Conservation (phyloP, 2,888 invertebrate species). For the Ethmia dodecea region DNA sequence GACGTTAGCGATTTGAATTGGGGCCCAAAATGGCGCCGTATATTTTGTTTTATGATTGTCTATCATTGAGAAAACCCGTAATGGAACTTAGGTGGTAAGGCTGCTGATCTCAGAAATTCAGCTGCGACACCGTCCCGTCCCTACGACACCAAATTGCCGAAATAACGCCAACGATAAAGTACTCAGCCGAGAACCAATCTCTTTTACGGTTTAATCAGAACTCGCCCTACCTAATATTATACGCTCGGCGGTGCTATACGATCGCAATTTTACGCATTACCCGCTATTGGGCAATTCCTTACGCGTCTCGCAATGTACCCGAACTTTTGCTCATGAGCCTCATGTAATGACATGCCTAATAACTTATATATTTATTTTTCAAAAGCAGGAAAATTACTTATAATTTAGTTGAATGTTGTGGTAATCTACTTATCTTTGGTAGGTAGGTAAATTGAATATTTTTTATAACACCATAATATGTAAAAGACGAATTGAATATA, state of each 20-base stretch:
- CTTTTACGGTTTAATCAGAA: slow-evolving; percentile 73
- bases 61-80: no score
- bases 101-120: slow-evolving; percentile 13
- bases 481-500: no score
- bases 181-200: slow-evolving; percentile 68
- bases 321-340: no score
- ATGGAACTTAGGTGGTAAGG: slow-evolving; percentile 5
- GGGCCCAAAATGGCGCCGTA: not conserved
- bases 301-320: slow-evolving; percentile 5
- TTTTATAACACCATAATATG: no score
- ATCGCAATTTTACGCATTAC: slow-evolving; percentile 41
- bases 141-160: slow-evolving; percentile 56
- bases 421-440: no score
- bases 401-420: no score
- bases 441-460: no score
- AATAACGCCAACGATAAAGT: slow-evolving; percentile 68
- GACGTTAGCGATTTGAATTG: no score
- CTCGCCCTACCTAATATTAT: slow-evolving; percentile 47
- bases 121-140: slow-evolving; percentile 4
- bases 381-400: no score
- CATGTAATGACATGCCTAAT: no score
- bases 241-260: slow-evolving; percentile 29
- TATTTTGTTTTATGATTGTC: no score
- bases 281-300: slow-evolving; percentile 22
- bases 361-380: no score